phyloP scores from a whole-genome alignment of 2,797 vertebrate species.

The Ctenosaura bakeri region DNA sequence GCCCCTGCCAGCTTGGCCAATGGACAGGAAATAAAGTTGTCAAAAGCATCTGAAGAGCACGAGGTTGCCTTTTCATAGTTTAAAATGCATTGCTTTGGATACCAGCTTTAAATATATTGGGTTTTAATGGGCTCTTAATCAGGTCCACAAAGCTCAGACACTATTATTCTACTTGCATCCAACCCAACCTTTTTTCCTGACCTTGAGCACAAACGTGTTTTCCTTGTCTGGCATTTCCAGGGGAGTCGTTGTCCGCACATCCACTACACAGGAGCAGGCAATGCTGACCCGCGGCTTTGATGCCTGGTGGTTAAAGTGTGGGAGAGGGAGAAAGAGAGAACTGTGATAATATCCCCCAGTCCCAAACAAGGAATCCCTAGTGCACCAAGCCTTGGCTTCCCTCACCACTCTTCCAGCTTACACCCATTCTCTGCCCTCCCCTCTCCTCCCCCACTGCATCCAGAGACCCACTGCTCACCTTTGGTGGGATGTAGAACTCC shows the following conservation, averaged over 20 bases:
- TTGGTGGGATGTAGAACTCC: conserved; percentile 93
- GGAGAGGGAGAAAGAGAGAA: neutral
- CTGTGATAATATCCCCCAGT: no score
- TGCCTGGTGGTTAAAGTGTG: conserved; percentile 66
- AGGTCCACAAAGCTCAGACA: neutral
- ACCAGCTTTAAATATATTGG: neutral
- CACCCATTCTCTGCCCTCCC: neutral
- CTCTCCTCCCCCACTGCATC: neutral
- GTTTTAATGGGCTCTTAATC: neutral
- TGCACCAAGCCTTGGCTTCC: neutral
- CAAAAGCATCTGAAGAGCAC: neutral
- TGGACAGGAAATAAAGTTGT: neutral
- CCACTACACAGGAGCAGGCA: conserved; percentile 87
- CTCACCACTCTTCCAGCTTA: neutral
- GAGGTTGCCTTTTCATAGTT: neutral
- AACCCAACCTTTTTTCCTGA: conserved; percentile 50
- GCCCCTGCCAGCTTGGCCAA: neutral
- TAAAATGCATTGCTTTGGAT: neutral
- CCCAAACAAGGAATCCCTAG: neutral
- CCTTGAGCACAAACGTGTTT: conserved; percentile 93
- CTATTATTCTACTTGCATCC: neutral
- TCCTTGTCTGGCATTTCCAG: conserved; percentile 94
- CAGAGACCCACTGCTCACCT: conserved; percentile 79
- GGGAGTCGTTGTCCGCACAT: conserved; percentile 90
- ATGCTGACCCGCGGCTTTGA: conserved; percentile 90